Percentiles rank a stretch among this genome's conserved stretches.
Evolutionary conservation across 2,888 invertebrate genomes (phyloP).

Genomic region (Eurytoma adleriae): DNA sequence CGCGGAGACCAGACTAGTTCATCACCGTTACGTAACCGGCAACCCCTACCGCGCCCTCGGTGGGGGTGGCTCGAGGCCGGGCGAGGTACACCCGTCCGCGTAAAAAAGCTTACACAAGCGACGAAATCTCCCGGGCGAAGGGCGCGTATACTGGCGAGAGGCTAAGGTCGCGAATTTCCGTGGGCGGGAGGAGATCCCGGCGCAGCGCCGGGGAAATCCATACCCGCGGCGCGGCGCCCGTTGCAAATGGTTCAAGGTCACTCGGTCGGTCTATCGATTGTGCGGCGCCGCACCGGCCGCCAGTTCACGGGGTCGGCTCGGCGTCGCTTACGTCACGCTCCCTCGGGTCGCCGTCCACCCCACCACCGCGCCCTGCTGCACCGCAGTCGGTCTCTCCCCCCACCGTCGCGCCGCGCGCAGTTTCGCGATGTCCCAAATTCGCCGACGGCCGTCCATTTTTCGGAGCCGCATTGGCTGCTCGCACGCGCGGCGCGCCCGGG

Average conservation of each 20-base stretch:
- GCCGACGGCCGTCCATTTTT: no score
- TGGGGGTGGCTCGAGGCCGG: background rate
- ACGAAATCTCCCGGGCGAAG: no score
- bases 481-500: no score
- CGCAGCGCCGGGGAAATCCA: slow-evolving; percentile 43
- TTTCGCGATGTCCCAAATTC: background rate
- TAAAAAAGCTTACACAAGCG: background rate
- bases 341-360: background rate
- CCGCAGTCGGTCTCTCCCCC: slow-evolving; percentile 15
- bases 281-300: slow-evolving; percentile 12
- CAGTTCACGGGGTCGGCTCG: slow-evolving; percentile 65
- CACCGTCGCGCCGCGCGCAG: background rate
- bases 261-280: slow-evolving; percentile 65
- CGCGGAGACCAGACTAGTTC: no score
- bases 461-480: no score
- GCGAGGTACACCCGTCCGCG: background rate
- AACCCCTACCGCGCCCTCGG: background rate
- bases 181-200: slow-evolving; percentile 18
- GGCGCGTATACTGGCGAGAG: background rate
- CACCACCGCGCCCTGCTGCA: slow-evolving; percentile 6
- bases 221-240: slow-evolving; percentile 37
- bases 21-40: background rate
- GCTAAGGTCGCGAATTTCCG: slow-evolving; percentile 37
- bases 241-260: slow-evolving; percentile 72
- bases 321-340: slow-evolving; percentile 44